Percentiles rank a stretch among this genome's conserved stretches.
Conservation (phyloP, 1,140 invertebrate species). For the Brachionus rubens region DNA sequence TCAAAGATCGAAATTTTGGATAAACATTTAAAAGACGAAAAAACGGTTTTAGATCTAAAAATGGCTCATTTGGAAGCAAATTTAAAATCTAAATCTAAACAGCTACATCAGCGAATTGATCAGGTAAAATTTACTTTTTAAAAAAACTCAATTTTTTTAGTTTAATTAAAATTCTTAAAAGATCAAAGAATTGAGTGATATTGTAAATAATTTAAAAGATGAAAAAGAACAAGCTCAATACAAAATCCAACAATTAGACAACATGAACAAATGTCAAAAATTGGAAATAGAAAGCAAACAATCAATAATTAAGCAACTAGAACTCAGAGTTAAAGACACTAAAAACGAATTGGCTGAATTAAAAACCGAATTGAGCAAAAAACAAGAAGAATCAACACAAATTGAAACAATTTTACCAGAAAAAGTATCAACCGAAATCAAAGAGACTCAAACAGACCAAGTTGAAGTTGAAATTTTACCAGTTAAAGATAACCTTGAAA, state of each 20-base stretch:
- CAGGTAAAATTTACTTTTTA: neutral
- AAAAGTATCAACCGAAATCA: neutral
- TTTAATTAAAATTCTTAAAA: neutral
- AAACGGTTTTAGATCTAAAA: conserved; percentile 25
- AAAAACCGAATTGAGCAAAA: neutral
- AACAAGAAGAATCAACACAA: neutral
- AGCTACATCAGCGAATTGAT: conserved; percentile 31
- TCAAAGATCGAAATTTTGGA: conserved; percentile 42
- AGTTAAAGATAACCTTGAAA: neutral
- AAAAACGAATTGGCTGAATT: conserved; percentile 28
- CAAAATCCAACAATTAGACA: conserved; percentile 39
- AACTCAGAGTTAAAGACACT: conserved; percentile 24
- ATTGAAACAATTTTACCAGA: neutral
- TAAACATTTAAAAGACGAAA: conserved; percentile 34
- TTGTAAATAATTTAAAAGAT: conserved; percentile 27
- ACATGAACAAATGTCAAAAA: conserved; percentile 40
- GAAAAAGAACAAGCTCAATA: conserved; percentile 43
- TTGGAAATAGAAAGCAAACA: conserved; percentile 41
- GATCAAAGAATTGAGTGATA: conserved; percentile 37
- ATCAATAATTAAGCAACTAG: conserved; percentile 32
- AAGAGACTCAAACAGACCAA: conserved; percentile 35
- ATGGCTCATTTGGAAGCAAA: conserved; percentile 45
- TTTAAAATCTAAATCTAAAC: conserved; percentile 39
- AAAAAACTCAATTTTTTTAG: neutral
- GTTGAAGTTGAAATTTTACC: neutral